phyloP scores from a whole-genome alignment of 2,797 vertebrate genomes.

The Heteromormyrus szaboi region DNA sequence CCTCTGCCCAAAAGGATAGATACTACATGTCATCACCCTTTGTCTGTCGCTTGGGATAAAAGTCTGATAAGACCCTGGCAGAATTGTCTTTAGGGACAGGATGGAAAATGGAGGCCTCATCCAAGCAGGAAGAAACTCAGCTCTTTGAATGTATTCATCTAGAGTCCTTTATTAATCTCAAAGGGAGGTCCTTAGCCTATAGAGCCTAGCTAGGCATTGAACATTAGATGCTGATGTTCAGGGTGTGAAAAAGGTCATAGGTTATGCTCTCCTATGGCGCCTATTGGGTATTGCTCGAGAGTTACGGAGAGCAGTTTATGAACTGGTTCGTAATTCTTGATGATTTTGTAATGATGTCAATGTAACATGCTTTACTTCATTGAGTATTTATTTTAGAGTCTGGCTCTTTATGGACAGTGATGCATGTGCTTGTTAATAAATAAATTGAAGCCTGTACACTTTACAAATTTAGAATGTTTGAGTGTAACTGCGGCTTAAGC shows the following conservation, averaged over 20 bases:
- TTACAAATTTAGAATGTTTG: constrained; percentile 37
- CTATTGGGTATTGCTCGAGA: neutral
- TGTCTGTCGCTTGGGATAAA: constrained; percentile 7
- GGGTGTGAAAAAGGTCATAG: constrained; percentile 5
- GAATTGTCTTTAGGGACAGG: neutral
- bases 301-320: neutral
- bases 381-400: neutral
- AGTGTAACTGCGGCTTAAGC: constrained; percentile 46
- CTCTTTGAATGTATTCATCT: neutral
- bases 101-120: constrained; percentile 5
- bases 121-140: neutral
- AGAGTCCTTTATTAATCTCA: constrained; percentile 12
- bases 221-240: neutral
- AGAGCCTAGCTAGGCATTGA: constrained; percentile 1
- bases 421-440: neutral
- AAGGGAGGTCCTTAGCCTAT: constrained; percentile 17
- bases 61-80: constrained; percentile 2
- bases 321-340: neutral
- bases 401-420: neutral
- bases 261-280: constrained; percentile 4
- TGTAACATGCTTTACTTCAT: neutral
- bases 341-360: neutral
- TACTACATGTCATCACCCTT: constrained; percentile 6
- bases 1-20: neutral
- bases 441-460: neutral